Evolutionary conservation across 1,140 invertebrate species (phyloP), one percentile per base, ranked within the genome.

Genomic region (Agrypnia vestita): DNA sequence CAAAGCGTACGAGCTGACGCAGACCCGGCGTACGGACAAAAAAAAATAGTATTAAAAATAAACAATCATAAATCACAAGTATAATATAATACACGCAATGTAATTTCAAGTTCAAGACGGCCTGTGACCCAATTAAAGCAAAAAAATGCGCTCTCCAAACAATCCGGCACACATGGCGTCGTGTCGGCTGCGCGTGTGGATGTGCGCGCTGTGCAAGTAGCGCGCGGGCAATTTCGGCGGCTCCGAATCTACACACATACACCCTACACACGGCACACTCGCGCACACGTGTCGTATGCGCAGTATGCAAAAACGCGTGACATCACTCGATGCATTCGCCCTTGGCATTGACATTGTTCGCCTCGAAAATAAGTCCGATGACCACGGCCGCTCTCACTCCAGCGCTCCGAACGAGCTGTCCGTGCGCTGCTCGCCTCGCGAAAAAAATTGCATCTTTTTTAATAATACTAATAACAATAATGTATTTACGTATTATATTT

Each of bases 261-360:
- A 35, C 25, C n/a, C n/a, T n/a, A 6, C 25, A 35, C 6, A 35
- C 25, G 6, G 1, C 25, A 35, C 25, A 35, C 25, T 3, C 25
- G 25, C 25, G 25, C 25, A 35, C 25, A 35, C 25, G 6, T 3
- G 1, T 3, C 25, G 6, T 6, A 35, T 6, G 6, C 6, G 25
- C 6, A 1, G 17, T 15, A 62, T 64, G 47, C 75, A 77, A 77
- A 56, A 71, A 43, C 62, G 35, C 76, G 59, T 78, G 76, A 78
- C 76, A 71, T 78, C 76, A 78, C 76, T 78, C 19, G 44, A 72
- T 78, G 43, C 55, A 78, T 78, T 71, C 51, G 76, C 76, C 76
- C 76, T 78, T 78, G 76, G 72, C 76, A 78, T 56, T 78, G 76
- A 71, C 76, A 59, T 78, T 55, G 75, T 62, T 64, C 61, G 35